Percentiles rank a stretch among this genome's conserved stretches.
Evolutionary conservation across 2,797 vertebrate species (phyloP).

Genomic region (Petrocephalus sullivani): DNA sequence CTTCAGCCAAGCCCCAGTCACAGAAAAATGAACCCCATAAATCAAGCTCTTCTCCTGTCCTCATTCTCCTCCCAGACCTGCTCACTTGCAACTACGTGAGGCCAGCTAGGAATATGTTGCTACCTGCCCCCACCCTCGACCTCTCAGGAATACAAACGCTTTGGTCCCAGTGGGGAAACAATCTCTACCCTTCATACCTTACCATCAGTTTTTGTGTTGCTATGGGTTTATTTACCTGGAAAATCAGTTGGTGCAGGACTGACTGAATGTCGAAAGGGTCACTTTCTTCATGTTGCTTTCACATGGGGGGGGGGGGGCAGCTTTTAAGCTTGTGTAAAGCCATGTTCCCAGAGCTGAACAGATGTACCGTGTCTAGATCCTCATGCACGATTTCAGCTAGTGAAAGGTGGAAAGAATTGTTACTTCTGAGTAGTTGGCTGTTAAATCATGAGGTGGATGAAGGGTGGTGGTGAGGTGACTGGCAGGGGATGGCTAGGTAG

Average conservation of each 20-base stretch:
- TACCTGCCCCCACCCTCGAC: neutral
- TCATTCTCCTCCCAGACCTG: conserved; percentile 50
- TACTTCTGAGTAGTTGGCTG: neutral
- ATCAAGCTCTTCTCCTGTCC: conserved; percentile 54
- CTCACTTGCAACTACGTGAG: conserved; percentile 26
- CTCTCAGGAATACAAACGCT: neutral
- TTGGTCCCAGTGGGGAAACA: neutral
- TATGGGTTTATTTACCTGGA: neutral
- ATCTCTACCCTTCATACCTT: conserved; percentile 5
- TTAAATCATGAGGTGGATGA: neutral
- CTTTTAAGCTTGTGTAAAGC: neutral
- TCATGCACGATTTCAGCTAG: neutral
- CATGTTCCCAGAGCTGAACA: neutral
- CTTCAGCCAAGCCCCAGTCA: conserved; percentile 48
- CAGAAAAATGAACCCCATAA: conserved; percentile 72
- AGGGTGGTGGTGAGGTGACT: neutral
- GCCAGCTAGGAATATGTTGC: conserved; percentile 7
- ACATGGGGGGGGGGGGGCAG: neutral
- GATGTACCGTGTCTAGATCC: neutral
- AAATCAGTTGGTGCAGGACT: neutral
- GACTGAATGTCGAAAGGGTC: neutral
- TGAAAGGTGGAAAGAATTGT: neutral
- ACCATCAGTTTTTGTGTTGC: conserved; percentile 6
- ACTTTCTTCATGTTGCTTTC: neutral
- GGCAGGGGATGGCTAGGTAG: neutral